Conservation (phyloP, 2,888 invertebrate genomes). For the Litoditis marina region DNA sequence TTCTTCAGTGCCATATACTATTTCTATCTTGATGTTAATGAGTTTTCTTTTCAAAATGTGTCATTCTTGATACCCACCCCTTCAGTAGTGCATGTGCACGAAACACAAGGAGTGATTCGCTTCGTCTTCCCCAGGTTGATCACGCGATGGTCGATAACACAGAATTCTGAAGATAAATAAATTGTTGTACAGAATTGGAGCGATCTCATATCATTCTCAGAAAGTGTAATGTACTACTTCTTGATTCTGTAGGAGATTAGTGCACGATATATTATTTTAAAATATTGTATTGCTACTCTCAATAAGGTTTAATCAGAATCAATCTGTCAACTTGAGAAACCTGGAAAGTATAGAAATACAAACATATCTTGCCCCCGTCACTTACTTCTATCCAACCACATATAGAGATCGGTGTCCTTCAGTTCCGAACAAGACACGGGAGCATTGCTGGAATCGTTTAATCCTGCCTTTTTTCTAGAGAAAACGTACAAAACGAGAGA, state of each 20-base stretch:
- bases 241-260: too few relatives aligned
- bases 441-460: constrained; percentile 52
- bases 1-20: too few relatives aligned
- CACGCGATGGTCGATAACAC: constrained; percentile 58
- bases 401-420: constrained; percentile 52
- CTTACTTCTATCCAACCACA: constrained; percentile 60
- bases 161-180: constrained; percentile 52
- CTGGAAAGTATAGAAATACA: too few relatives aligned
- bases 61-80: constrained; percentile 48
- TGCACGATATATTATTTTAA: too few relatives aligned
- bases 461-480: neutral
- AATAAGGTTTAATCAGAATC: too few relatives aligned
- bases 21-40: too few relatives aligned
- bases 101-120: constrained; percentile 59
- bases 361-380: neutral
- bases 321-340: too few relatives aligned
- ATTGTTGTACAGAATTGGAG: neutral
- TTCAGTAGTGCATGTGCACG: constrained; percentile 61
- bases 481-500: neutral
- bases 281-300: too few relatives aligned
- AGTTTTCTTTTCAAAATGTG: neutral
- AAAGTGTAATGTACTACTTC: too few relatives aligned
- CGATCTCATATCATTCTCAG: too few relatives aligned
- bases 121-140: constrained; percentile 58
- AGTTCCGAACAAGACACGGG: constrained; percentile 58